Conservation (phyloP, 1,140 invertebrate species). For the Neuroterus valhalla region DNA sequence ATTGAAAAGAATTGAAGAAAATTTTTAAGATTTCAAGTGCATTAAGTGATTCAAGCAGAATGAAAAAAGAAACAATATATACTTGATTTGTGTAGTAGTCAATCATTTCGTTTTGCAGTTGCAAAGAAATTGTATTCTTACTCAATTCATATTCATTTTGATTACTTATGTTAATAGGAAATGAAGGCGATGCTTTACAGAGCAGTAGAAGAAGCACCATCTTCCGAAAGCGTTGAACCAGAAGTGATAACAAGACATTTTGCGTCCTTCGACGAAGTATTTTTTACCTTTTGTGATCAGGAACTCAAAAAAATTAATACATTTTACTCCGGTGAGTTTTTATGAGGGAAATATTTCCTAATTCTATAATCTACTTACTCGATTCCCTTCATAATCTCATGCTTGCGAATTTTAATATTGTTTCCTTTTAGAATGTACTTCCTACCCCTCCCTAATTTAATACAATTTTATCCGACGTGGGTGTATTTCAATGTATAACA, state of each 20-base stretch:
- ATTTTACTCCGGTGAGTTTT: conserved; percentile 90
- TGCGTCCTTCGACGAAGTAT: conserved; percentile 96
- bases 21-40: background rate
- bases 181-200: conserved; percentile 94
- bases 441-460: conserved; percentile 26
- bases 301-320: conserved; percentile 97
- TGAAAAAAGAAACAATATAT: conserved; percentile 15
- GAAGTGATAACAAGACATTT: conserved; percentile 92
- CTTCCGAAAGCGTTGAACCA: conserved; percentile 89
- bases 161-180: conserved; percentile 78
- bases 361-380: no score
- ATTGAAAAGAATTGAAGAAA: no score
- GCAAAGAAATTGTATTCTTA: no score
- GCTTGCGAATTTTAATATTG: no score
- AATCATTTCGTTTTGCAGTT: no score
- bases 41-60: background rate
- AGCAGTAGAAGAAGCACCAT: conserved; percentile 91
- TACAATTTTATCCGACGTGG: background rate
- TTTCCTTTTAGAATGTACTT: no score
- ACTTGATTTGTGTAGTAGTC: no score
- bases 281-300: conserved; percentile 96
- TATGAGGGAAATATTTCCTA: background rate
- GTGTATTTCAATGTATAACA: conserved; percentile 14
- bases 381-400: no score
- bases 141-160: no score